Base-by-base conservation (phyloP, 2,797 vertebrate species). In the Cichlasoma orientale region DNA sequence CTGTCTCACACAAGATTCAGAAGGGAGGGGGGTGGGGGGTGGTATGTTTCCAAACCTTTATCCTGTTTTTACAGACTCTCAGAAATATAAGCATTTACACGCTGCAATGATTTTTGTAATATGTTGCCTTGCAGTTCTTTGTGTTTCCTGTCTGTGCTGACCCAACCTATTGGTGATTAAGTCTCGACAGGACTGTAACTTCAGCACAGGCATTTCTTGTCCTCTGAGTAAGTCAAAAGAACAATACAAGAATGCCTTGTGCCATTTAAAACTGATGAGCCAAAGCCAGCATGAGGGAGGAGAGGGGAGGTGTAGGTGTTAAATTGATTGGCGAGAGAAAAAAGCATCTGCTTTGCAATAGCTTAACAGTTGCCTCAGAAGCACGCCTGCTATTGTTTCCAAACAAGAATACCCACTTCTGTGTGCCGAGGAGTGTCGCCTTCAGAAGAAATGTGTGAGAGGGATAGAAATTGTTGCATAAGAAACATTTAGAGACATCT, bases 241-340 rank as follows among this genome's bases (percentile, higher is more conserved):
- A 92, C 90, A 91, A 92, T 91, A 81, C 69, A 56, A 84, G 83
- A 91, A 88, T 82, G 89, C 77, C 84, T 86, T 57, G 82, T 90
- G 92, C 92, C 88, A 90, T 92, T 92, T 91, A 85, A 86, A 90
- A 92, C 77, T 88, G 90, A 92, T 90, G 91, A 90, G 91, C 84
- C 86, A 74, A 85, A 88, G 90, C 91, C 89, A 77, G 84, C 80
- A 36, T 78, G 91, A 87, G 87, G 86, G 90, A 88, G 83, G 76
- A 83, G 90, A 90, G 87, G 89, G 87, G 88, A 88, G 85, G 89
- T 90, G 90, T 92, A 91, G 93, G 91, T 94, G 92, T 94, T 94
- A 86, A 92, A 90, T 92, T 94, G 92, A 94, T 93, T 91, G 92
- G 90, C 77, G 92, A 91, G 86, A 90, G 89, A 88, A 92, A 92